Evolutionary conservation across 2,113 vertebrate genomes (phyloP).

Genomic region (Apaloderma vittatum): DNA sequence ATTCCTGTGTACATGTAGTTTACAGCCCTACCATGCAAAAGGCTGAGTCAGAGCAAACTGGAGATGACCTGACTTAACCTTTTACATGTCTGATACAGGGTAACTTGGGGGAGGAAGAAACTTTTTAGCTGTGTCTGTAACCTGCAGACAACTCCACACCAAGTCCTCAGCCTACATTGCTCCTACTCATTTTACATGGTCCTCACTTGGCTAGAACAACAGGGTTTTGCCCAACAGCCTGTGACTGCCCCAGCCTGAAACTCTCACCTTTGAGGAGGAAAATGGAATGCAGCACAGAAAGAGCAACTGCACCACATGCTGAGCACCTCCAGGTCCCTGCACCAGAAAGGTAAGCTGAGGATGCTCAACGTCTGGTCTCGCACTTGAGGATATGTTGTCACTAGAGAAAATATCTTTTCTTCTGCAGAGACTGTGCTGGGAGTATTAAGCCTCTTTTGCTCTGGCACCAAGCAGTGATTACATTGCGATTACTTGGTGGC

Average conservation of each 20-base stretch:
- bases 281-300: neutral
- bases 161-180: neutral
- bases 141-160: neutral
- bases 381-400: neutral
- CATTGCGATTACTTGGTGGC: neutral
- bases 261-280: neutral
- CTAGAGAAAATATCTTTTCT: neutral
- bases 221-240: neutral
- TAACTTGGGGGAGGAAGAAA: neutral
- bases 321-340: neutral
- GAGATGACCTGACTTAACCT: neutral
- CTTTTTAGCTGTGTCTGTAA: neutral
- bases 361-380: neutral
- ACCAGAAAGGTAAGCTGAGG: neutral
- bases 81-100: neutral
- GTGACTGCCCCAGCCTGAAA: neutral
- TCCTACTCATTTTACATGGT: neutral
- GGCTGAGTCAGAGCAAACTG: neutral
- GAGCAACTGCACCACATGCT: fast-evolving
- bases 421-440: no score
- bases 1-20: fast-evolving
- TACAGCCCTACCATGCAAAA: neutral
- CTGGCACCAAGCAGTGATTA: neutral
- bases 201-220: neutral
- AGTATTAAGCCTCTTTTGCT: neutral